Evolutionary conservation across 2,797 vertebrate species (phyloP), one percentile per base, ranked within the genome.

Genomic region (Cirrhinus mrigala): DNA sequence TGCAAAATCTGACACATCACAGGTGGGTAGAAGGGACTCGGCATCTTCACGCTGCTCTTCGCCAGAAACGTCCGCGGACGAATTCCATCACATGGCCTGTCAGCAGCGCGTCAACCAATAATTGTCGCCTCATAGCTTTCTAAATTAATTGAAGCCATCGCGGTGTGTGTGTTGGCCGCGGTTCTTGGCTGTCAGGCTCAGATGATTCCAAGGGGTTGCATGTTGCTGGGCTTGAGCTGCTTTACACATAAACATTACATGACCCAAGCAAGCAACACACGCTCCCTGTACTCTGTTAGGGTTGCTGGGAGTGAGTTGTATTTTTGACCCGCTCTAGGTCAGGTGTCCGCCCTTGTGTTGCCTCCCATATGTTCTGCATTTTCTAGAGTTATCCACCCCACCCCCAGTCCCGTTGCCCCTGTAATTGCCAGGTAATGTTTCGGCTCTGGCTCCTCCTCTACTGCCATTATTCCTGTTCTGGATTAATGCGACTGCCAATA

Each of bases 341-440:
- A 94, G 93, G 93, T 93, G 91, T 91, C 92, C 90, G 89, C 92
- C 66, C 84, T 92, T 90, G 84, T 91, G 89, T 89, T 89, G 90
- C 91, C 91, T 91, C 90, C 94, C 95, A 96, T 95, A 95, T 95
- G 95, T 93, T 94, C 92, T 27, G 83, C 89, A 92, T 94, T 93
- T 93, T 87, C 90, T 50, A 62, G 56, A 4, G 87, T 87, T 48
- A 24, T 82, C n/a, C 24, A 88, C 85, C 54, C 88, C 81, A 87
- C 91, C 86, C 82, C 92, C 87, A 29, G 89, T 91, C 91, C 91
- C 74, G 82, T 14, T 92, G 88, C 82, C 82, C 52, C 79, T 88
- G 89, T 94, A 94, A 96, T 94, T 94, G 93, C 89, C 94, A 95
- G 94, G 94, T 95, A 95, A 96, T 93, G 93, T 94, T 94, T 93